Base-by-base conservation (phyloP, 2,797 vertebrate species). In the Bovichtus diacanthus region DNA sequence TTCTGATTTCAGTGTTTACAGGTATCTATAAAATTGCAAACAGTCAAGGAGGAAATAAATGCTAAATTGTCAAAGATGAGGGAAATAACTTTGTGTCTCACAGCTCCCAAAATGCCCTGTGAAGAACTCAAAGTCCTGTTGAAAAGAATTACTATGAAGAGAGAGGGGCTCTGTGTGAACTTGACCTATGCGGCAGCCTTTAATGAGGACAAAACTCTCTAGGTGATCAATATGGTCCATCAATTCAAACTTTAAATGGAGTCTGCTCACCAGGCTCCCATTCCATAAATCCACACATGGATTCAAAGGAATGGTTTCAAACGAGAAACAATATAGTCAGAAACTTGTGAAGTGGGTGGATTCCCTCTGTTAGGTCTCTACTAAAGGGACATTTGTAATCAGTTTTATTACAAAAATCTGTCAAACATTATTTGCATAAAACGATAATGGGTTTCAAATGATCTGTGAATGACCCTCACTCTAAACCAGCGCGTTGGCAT, bases 211-310 rank as follows among this genome's bases (percentile, higher is more conserved):
- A 88, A 87, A 91, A 92, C 87, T 85, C 90, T 76, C 44, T 66
- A 50, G 74, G 84, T 93, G 87, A 94, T 95, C 88, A 91, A 94
- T 93, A 90, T 68, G 47, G 64, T 77, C 83, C 72, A 84, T 89
- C 90, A 90, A 82, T 92, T 91, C 75, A 84, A 90, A 93, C 87
- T 90, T 91, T 87, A 90, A 93, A 93, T 90, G 74, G 81, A 87
- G 76, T 82, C 74, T 73, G 67, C 88, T 74, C 88, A 77, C 69
- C 74, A 85, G 87, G 82, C 72, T 76, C 34, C 70, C 70, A 66
- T 87, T 76, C 70, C 44, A 79, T 86, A 73, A 83, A 89, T 83
- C 81, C 51, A 88, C 74, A 88, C 63, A 74, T 78, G 71, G 58
- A 85, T 78, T 84, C 69, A 89, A 88, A 88, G 60, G 61, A 61